Base-by-base conservation (phyloP, 53 echinoderm and acorn worm species). In the Mesocentrotus franciscanus region DNA sequence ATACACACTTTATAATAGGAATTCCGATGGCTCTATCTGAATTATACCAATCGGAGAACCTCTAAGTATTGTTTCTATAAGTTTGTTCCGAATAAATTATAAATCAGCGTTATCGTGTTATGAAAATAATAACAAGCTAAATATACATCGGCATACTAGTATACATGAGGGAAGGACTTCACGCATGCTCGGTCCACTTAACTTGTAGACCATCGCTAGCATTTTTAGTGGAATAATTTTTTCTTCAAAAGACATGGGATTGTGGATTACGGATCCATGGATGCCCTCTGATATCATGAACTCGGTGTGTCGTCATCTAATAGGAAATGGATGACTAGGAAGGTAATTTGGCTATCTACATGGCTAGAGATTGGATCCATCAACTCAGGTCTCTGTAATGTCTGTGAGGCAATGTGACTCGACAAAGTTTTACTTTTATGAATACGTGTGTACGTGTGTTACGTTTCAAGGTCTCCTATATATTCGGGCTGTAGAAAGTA, bases 301-400 rank as follows among this genome's bases (percentile, higher is more conserved):
- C 60, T 90, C 58, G n/a, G 90, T 90, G 90, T 90, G 60, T 90
- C 90, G 90, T 58, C 90, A 60, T 60, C 59, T 60, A n/a, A 90
- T 90, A 90, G 90, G 60, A 90, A 90, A 90, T 60, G 90, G 60
- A 58, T 58, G 90, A 58, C 90, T 60, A 59, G 60, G 29, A 90
- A 58, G 59, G 24, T 90, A 90, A 90, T 81, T 59, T n/a, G 90
- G 90, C 58, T 90, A 58, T 90, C 90, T 90, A 58, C 60, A 60
- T 90, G 90, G 5, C 10, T 59, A 58, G 90, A 90, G 60, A 90
- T 32, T 0, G n/a, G 29, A 90, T 90, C 90, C 59, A 32, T 90
- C 60, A 90, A 30, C n/a, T n/a, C 90, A 60, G 13, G 13, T 90
- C 60, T 4, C 59, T 60, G 13, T 90, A 60, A 60, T 60, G 90